A percentile compares a stretch with the other conserved stretches of the same genome.
Evolutionary conservation across 2,888 invertebrate genomes (phyloP).

Genomic region (Cerastis rubricosa): DNA sequence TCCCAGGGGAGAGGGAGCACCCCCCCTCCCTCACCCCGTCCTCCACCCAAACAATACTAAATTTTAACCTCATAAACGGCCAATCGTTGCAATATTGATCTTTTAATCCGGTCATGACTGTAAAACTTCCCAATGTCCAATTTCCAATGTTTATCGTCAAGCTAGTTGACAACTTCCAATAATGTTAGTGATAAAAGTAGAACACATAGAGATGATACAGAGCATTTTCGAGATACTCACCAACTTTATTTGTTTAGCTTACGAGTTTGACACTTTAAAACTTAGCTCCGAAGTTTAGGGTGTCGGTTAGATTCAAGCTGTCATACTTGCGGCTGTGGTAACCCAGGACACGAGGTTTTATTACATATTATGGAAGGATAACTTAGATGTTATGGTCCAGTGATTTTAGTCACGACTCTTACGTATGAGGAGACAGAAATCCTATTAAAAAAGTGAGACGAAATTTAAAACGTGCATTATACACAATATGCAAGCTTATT

Average conservation of each 20-base stretch:
- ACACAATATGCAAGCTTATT: no score
- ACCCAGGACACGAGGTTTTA: background rate
- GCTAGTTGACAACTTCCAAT: slow-evolving; percentile 9
- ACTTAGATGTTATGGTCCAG: background rate
- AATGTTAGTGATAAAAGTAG: slow-evolving; percentile 3
- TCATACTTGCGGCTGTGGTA: background rate
- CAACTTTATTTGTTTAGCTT: slow-evolving; percentile 7
- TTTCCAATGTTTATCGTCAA: background rate
- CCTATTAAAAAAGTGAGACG: no score
- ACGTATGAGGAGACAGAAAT: no score
- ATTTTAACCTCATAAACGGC: background rate
- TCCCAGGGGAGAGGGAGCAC: background rate
- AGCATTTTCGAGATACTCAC: background rate
- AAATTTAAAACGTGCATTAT: no score
- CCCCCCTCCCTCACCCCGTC: background rate
- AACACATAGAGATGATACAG: background rate
- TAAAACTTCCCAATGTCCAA: background rate
- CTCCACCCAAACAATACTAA: background rate
- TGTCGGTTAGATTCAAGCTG: slow-evolving; percentile 14
- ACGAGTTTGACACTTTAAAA: background rate
- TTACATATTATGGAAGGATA: background rate
- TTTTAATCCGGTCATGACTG: background rate
- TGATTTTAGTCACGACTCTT: no score
- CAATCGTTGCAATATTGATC: background rate
- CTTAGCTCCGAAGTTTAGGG: background rate